Conservation (phyloP, 2,113 vertebrate genomes). For the Rutilus rutilus region DNA sequence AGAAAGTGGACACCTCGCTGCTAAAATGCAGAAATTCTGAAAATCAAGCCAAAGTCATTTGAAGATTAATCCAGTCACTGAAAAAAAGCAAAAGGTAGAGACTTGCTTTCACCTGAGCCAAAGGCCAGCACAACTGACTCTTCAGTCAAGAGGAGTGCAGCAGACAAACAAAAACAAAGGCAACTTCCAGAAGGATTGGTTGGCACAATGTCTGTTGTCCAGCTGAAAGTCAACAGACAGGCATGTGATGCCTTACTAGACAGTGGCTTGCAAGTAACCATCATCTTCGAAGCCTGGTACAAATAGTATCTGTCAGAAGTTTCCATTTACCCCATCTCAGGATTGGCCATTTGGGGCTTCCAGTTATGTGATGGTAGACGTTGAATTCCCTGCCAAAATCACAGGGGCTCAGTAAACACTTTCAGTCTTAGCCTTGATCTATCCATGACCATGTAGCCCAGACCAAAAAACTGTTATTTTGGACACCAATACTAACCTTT, state of each 20-base stretch:
- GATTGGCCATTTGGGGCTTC: conserved; percentile 39
- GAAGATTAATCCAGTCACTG: conserved; percentile 13
- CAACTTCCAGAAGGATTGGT: no score
- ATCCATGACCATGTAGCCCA: no score
- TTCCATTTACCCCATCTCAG: neutral
- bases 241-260: conserved; percentile 2
- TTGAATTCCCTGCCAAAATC: conserved; percentile 25
- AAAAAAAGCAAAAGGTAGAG: conserved; percentile 2
- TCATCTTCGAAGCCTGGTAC: neutral
- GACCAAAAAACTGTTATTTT: no score
- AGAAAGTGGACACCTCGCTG: neutral
- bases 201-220: neutral
- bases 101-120: neutral
- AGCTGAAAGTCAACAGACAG: neutral
- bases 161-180: neutral
- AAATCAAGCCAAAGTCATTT: conserved; percentile 7
- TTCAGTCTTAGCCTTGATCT: neutral
- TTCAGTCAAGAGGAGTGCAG: conserved; percentile 14
- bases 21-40: neutral
- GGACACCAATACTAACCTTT: conserved; percentile 25
- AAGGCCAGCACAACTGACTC: neutral
- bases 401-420: neutral
- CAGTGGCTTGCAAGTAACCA: neutral
- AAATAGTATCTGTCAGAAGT: neutral
- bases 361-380: conserved; percentile 21